Evolutionary conservation across 2,113 vertebrate species (phyloP), one percentile per base, ranked within the genome.

Genomic region (Phoenicopterus ruber): DNA sequence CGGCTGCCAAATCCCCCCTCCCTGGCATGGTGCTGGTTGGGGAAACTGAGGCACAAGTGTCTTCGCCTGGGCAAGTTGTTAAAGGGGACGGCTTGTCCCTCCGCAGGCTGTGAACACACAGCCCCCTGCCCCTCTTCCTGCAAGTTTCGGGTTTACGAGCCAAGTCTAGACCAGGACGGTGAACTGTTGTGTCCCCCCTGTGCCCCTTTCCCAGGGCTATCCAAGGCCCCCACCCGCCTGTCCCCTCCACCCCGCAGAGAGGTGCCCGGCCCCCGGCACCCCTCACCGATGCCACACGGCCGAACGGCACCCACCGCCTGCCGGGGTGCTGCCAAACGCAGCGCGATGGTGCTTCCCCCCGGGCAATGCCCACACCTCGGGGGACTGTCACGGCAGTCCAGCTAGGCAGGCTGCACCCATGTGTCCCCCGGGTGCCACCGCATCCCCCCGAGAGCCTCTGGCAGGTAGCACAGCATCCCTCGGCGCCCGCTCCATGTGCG

Each of bases 401-500:
- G 31, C 34, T 40, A 14, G 47, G 34, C 50, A 38, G 22, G 49
- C 52, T 58, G 63, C 55, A 54, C 55, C 70, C 70, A 36, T 8
- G 3, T 2, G 18, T 19, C 22, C n/a, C 58, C 4, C 0, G 0
- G 49, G 34, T 13, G 36, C 61, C 71, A 46, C 21, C 11, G 1
- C 38, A 6, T 5, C 10, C 17, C 47, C 28, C 9, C 1, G 22
- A 22, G n/a, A 69, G 38, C n/a, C 70, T 12, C 32, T 0, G 1
- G 36, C 58, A 25, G 49, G 63, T 7, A 46, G 21, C 59, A 9
- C 10, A 5, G 40, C 49, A 26, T n/a, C 76, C 55, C 66, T 52
- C 1, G 0, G 40, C 2, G 19, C 50, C 70, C 1, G 36, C n/a
- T 61, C 50, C 18, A 0, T 0, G 24, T 2, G 9, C 34, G 73